These are phyloP conservation scores for Eristalinus sepulchralis DNA, from an alignment of 2,888 invertebrate genomes.

Conservation along the genomic window DNA sequence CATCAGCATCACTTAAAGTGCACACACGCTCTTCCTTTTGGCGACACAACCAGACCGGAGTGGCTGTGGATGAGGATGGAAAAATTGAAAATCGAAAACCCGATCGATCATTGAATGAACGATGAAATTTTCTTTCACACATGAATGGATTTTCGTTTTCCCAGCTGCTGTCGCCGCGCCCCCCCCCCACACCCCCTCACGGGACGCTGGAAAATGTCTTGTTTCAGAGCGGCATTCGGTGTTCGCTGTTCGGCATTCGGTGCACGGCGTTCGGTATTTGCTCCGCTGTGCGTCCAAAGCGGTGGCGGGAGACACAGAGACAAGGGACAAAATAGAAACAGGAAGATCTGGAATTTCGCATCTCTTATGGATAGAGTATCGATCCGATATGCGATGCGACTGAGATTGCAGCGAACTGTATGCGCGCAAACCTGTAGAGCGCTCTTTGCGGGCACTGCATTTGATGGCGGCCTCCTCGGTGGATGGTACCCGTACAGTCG, in stretches of 20 bases:
- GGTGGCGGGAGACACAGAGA: background rate
- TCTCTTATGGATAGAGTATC: slow-evolving; percentile 69
- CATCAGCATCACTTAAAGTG: slow-evolving; percentile 52
- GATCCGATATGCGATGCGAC: slow-evolving; percentile 61
- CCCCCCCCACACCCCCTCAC: background rate
- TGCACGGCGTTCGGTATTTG: background rate
- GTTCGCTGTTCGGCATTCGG: background rate
- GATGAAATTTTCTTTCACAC: slow-evolving; percentile 70
- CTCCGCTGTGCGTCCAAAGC: slow-evolving; percentile 63
- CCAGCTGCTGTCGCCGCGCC: slow-evolving; percentile 30
- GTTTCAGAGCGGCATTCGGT: slow-evolving; percentile 30
- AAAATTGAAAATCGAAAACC: slow-evolving; percentile 29
- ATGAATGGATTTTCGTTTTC: slow-evolving; percentile 67
- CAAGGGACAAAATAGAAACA: slow-evolving; percentile 55
- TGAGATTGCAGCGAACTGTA: slow-evolving; percentile 63
- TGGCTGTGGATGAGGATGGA: slow-evolving; percentile 25
- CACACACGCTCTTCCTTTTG: slow-evolving; percentile 57
- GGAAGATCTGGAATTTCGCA: slow-evolving; percentile 71
- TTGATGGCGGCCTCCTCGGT: slow-evolving; percentile 46
- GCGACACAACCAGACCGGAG: slow-evolving; percentile 67
- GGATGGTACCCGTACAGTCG: slow-evolving; percentile 14
- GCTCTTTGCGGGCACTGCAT: slow-evolving; percentile 45
- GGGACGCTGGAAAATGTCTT: slow-evolving; percentile 58
- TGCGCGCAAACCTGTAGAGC: slow-evolving; percentile 60
- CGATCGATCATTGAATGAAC: slow-evolving; percentile 71